Percentiles rank a stretch among this genome's conserved stretches.
These are phyloP conservation scores for Sminthurides aquaticus DNA, from an alignment of 2,888 invertebrate genomes.

Conservation along the genomic window DNA sequence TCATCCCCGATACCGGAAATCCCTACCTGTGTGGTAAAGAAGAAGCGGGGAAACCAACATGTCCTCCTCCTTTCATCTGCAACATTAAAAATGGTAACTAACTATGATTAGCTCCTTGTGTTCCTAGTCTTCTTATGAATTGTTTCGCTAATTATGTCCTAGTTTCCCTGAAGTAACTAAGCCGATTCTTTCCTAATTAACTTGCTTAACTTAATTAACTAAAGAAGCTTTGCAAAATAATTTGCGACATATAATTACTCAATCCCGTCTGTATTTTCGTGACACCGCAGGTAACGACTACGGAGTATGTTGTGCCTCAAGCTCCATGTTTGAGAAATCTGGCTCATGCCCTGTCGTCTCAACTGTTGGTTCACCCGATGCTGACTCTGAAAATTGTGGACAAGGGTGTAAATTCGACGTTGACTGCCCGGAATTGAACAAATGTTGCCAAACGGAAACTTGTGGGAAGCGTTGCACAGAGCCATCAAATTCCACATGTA, in stretches of 20 bases:
- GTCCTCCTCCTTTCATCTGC: conserved; percentile 73
- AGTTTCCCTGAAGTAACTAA: background rate
- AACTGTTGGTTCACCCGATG: conserved; percentile 43
- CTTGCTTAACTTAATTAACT: too few species aligned
- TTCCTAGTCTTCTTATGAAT: background rate
- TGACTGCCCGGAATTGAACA: conserved; percentile 72
- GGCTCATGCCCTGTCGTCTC: conserved; percentile 61
- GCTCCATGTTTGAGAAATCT: conserved; percentile 65
- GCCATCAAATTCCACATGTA: conserved; percentile 66
- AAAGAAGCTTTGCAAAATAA: background rate
- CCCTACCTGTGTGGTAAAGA: conserved; percentile 76
- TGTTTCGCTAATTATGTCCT: background rate
- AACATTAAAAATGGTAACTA: conserved; percentile 61
- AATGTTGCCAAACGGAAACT: conserved; percentile 67
- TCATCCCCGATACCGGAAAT: conserved; percentile 63
- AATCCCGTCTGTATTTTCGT: background rate
- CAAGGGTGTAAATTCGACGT: conserved; percentile 63
- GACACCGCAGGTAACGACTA: conserved; percentile 67
- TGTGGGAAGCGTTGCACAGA: conserved; percentile 67
- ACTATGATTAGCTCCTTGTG: too few species aligned
- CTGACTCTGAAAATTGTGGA: conserved; percentile 32
- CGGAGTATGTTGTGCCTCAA: conserved; percentile 78
- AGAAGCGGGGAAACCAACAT: conserved; percentile 71
- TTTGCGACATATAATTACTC: too few species aligned
- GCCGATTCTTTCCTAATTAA: background rate